Evolutionary conservation across 2,113 vertebrate genomes (phyloP).

Genomic region (Grammomys surdaster): DNA sequence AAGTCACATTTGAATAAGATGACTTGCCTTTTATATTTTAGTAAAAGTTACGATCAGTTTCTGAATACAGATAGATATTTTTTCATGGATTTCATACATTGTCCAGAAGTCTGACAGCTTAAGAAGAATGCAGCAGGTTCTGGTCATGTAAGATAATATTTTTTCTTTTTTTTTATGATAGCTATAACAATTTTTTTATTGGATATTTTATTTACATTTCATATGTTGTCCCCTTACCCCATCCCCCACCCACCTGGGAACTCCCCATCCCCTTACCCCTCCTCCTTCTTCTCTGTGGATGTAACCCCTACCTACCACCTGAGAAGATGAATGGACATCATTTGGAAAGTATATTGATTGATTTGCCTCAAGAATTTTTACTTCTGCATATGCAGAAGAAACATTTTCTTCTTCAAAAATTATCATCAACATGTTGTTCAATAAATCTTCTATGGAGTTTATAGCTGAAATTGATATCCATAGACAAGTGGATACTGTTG

Average conservation of each 20-base stretch:
- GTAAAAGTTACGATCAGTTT: not conserved
- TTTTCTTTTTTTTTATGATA: too few species aligned
- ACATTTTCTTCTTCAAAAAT: not conserved
- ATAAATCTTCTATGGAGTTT: not conserved
- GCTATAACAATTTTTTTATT: too few species aligned
- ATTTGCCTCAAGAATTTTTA: not conserved
- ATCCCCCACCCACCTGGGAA: too few species aligned
- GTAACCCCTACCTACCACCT: too few species aligned
- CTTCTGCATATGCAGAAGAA: not conserved
- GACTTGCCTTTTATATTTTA: not conserved
- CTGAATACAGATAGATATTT: not conserved
- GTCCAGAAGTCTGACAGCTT: not conserved
- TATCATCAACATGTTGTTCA: not conserved
- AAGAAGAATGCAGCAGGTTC: not conserved
- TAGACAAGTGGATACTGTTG: too few species aligned
- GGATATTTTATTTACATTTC: too few species aligned
- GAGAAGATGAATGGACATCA: not conserved
- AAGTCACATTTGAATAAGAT: not conserved
- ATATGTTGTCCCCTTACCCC: too few species aligned
- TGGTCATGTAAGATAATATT: too few species aligned
- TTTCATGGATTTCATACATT: accelerated
- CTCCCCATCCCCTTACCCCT: too few species aligned
- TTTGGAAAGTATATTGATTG: not conserved
- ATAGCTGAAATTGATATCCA: not conserved
- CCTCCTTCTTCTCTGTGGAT: too few species aligned